Evolutionary conservation across 1,140 invertebrate genomes (phyloP).

Genomic region (Contarinia nasturtii): DNA sequence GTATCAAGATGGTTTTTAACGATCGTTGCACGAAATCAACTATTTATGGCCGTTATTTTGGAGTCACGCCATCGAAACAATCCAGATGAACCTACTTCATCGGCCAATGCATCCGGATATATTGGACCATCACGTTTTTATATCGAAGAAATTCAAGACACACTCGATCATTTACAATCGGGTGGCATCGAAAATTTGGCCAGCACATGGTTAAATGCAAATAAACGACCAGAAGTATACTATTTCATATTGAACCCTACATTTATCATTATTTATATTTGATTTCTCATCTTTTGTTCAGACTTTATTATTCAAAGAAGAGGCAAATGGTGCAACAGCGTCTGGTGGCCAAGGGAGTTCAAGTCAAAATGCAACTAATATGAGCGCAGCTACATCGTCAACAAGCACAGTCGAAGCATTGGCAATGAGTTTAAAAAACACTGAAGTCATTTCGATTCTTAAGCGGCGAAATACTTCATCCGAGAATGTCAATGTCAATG

Average conservation of each 20-base stretch:
- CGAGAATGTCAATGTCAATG: conserved; percentile 23
- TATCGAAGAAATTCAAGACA: conserved; percentile 48
- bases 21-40: conserved; percentile 47
- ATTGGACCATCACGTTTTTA: conserved; percentile 26
- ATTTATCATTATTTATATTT: too few species aligned
- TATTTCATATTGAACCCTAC: too few species aligned
- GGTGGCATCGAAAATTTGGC: conserved; percentile 38
- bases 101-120: conserved; percentile 1
- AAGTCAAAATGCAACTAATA: not conserved
- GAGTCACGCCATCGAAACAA: conserved; percentile 38
- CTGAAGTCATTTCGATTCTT: conserved; percentile 32
- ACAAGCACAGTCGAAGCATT: not conserved
- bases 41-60: conserved; percentile 48
- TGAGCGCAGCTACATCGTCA: not conserved
- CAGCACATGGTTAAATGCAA: conserved; percentile 35
- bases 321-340: too few species aligned
- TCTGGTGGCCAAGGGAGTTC: too few species aligned
- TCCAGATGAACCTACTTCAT: not conserved
- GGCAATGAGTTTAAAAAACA: conserved; percentile 3
- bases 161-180: conserved; percentile 41
- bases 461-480: conserved; percentile 32
- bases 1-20: conserved; percentile 42
- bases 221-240: conserved; percentile 26
- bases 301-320: too few species aligned
- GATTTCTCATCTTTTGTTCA: too few species aligned